Evolutionary conservation across 1,140 invertebrate genomes (phyloP).

Genomic region (Uloborus diversus): DNA sequence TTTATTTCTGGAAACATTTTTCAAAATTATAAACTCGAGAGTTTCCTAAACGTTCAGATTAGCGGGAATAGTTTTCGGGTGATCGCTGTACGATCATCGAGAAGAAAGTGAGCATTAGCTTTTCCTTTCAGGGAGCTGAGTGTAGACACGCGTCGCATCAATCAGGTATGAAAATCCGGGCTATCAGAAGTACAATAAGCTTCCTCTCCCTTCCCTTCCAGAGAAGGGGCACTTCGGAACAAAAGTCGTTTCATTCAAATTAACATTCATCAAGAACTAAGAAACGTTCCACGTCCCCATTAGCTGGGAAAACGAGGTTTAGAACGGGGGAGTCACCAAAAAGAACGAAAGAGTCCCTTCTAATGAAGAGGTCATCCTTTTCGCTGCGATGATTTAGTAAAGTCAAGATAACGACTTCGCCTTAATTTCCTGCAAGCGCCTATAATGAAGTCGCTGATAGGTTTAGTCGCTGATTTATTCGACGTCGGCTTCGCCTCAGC

Average conservation of each 20-base stretch:
- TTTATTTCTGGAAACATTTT: too few species aligned
- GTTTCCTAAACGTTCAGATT: too few species aligned
- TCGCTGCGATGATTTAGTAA: slow-evolving; percentile 18
- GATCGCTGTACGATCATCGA: too few species aligned
- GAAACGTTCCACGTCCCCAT: not conserved
- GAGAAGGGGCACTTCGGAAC: not conserved
- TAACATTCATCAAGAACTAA: not conserved
- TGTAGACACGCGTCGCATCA: too few species aligned
- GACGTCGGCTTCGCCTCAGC: not conserved
- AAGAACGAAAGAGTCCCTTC: not conserved
- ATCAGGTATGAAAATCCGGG: too few species aligned
- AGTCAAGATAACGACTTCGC: slow-evolving; percentile 19
- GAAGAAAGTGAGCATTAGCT: too few species aligned
- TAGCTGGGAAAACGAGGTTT: slow-evolving; percentile 7
- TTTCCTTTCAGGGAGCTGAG: too few species aligned
- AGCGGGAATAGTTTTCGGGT: too few species aligned
- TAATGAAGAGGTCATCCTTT: slow-evolving; percentile 20
- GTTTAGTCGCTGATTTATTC: slow-evolving; percentile 18
- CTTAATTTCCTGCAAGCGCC: slow-evolving; percentile 16
- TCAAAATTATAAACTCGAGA: too few species aligned
- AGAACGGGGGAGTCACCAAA: not conserved
- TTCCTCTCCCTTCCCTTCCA: not conserved
- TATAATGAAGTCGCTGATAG: slow-evolving; percentile 20
- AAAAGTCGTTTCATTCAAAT: not conserved
- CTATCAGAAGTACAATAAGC: too few species aligned